Conservation (phyloP, 2,113 vertebrate genomes). For the Macquaria australasica region DNA sequence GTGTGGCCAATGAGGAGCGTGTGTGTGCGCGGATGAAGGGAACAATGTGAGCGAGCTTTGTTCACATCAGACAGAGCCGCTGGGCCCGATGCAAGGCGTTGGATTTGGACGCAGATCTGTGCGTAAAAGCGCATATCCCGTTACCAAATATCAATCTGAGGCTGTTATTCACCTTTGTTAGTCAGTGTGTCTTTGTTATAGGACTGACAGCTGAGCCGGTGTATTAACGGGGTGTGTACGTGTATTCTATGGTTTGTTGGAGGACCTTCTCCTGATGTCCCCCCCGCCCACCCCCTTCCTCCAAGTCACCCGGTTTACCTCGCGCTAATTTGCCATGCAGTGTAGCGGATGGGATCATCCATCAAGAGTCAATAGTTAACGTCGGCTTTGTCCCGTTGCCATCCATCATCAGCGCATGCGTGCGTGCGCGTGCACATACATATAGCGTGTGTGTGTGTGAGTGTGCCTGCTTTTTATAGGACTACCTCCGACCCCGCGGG, state of each 20-base stretch:
- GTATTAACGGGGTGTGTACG: neutral
- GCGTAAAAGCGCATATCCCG: constrained; percentile 58
- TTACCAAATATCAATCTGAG: constrained; percentile 53
- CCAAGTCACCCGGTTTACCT: constrained; percentile 74
- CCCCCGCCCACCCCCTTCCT: neutral
- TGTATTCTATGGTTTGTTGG: neutral
- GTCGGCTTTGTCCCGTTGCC: constrained; percentile 78
- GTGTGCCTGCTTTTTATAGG: constrained; percentile 56
- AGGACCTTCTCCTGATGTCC: neutral
- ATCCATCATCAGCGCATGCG: constrained; percentile 81
- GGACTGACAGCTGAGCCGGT: constrained; percentile 40
- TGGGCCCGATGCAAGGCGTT: neutral
- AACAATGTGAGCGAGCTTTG: constrained; percentile 60
- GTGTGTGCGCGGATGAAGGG: constrained; percentile 31
- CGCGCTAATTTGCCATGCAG: constrained; percentile 72
- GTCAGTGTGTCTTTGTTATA: constrained; percentile 42
- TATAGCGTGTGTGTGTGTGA: constrained; percentile 5
- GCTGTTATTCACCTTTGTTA: constrained; percentile 39
- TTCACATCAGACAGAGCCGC: constrained; percentile 60
- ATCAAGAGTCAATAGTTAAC: constrained; percentile 89
- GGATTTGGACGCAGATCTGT: constrained; percentile 42
- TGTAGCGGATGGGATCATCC: constrained; percentile 82
- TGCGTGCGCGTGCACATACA: constrained; percentile 13
- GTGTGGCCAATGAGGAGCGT: constrained; percentile 63
- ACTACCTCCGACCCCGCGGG: constrained; percentile 69